Evolutionary conservation across 2,888 invertebrate genomes (phyloP), one percentile per base, ranked within the genome.

Genomic region (Mylabris sibirica): DNA sequence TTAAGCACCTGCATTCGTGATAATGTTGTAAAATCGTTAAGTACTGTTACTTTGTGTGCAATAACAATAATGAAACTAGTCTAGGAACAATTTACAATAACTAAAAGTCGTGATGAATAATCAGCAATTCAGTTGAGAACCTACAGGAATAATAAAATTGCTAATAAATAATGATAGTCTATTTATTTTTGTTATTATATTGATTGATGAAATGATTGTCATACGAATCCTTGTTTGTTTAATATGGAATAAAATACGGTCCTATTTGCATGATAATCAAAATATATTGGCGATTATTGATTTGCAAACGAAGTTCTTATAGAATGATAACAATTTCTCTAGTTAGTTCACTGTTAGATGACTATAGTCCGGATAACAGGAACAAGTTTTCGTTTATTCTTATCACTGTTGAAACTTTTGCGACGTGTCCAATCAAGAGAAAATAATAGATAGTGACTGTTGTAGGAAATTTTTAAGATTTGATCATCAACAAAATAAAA

Each of bases 1-100:
- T 61, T 38, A 61, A 61, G 35, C 38, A 61, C 61, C 61, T 61
- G 61, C 38, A 61, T 61, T 61, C 24, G 24, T 22, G 11, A 57
- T 57, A 24, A 57, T 8, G 57, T 24, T 22, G 22, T 57, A 57
- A 57, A 57, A 57, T 57, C 12, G 57, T 24, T 57, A 24, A 57
- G 12, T 22, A 24, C 9, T 24, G 24, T 5, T 24, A 22, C 57
- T 12, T 8, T 12, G 0, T 9, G 12, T 20, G n/a, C 12, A 41
- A 41, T 41, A 44, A 2, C 20, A 49, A 20, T 44, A 44, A 44
- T 44, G n/a, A 8, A 11, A 38, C 12, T 38, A 38, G 38, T n/a
- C n/a, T n/a, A n/a, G n/a, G n/a, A n/a, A n/a, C n/a, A n/a, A n/a
- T n/a, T n/a, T n/a, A n/a, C n/a, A n/a, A n/a, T n/a, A n/a, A n/a